Base-by-base conservation (phyloP, 2,797 vertebrate genomes). In the Mormyrus hasselquistii region DNA sequence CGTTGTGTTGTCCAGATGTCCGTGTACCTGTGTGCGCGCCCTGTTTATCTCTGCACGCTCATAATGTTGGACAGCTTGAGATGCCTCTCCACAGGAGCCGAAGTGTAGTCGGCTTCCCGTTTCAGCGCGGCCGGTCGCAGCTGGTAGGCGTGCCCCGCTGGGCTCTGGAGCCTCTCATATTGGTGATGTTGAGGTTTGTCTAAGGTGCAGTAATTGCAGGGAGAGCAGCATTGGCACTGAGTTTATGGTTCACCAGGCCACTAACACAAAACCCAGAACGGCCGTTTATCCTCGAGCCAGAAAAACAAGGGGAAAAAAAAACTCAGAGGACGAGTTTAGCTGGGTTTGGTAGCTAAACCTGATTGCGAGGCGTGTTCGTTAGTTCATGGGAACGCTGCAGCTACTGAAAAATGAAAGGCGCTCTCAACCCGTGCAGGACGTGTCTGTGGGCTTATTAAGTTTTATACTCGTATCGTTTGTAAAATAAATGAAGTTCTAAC, bases 331-430 rank as follows among this genome's bases (percentile, higher is more conserved):
- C 57, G 9, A 29, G 88, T 86, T 73, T 3, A 69, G 50, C 57
- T n/a, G 83, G 88, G 38, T n/a, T 7, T 52, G 16, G 88, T 44
- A 52, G 29, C 29, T 52, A 52, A 34, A 89, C 88, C 88, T 84
- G 88, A 62, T 83, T 73, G 82, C 7, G 22, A 57, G 85, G 85
- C 34, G 1, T 85, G 94, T 94, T 93, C 92, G 93, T 94, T 92
- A 91, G 90, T 86, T 1, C 52, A 86, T 89, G 90, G 87, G 84
- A 69, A 69, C 1, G 65, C 65, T 14, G 41, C 73, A 44, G 73
- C 38, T 79, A 44, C 73, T 19, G 73, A 19, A 41, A 16, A 44
- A 69, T 69, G 65, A 69, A 69, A 69, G 65, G 25, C 0, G 41
- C 38, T 83, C 38, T 22, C n/a, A 22, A 16, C 22, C 19, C 19